Conservation (phyloP, 2,113 vertebrate genomes). For the Rhinogobius similis region DNA sequence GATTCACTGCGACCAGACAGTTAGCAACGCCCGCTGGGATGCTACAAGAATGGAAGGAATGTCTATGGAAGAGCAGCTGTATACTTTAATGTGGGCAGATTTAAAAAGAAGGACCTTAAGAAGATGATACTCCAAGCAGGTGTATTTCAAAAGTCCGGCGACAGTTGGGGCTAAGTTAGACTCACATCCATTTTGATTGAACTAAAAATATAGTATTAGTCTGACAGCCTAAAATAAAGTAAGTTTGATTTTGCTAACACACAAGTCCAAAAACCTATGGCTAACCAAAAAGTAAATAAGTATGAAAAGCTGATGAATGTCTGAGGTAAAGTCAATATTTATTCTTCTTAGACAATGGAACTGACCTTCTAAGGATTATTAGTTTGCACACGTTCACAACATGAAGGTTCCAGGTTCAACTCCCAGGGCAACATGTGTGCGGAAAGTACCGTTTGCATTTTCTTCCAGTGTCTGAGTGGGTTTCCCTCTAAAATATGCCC, state of each 20-base stretch:
- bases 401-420: no score
- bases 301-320: no score
- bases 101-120: not conserved
- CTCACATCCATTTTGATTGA: not conserved
- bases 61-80: constrained; percentile 51
- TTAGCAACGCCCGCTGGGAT: constrained; percentile 51
- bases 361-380: not conserved
- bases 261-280: no score
- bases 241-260: not conserved
- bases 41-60: constrained; percentile 70
- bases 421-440: no score
- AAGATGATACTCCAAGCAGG: not conserved
- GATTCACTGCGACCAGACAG: constrained; percentile 33
- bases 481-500: no score
- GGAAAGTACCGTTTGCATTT: no score
- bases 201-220: not conserved
- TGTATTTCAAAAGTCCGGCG: not conserved
- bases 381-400: no score
- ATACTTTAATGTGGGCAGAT: constrained; percentile 9
- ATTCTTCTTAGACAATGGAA: not conserved
- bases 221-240: not conserved
- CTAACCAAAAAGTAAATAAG: no score
- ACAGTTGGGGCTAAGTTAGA: not conserved
- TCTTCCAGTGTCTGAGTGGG: no score
- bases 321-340: no score